phyloP scores from a whole-genome alignment of 2,888 invertebrate species.

The Gnatocerus cornutus region DNA sequence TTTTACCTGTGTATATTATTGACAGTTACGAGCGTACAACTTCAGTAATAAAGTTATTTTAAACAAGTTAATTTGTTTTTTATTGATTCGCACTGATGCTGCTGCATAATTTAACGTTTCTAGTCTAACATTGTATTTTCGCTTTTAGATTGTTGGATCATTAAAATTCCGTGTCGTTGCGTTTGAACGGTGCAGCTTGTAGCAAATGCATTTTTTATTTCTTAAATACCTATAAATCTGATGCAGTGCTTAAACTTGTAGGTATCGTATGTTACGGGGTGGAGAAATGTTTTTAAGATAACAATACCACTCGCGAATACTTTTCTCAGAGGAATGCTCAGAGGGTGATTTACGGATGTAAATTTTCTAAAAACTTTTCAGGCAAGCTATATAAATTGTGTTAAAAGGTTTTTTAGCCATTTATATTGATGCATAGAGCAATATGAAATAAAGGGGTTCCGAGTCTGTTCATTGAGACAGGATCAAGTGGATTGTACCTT shows the following conservation, averaged over 20 bases:
- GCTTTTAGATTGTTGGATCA: background rate
- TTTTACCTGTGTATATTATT: too few species aligned
- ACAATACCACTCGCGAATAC: constrained; percentile 54
- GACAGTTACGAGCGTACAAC: too few species aligned
- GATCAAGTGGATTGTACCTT: constrained; percentile 55
- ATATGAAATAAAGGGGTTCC: constrained; percentile 35
- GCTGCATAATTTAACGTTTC: background rate
- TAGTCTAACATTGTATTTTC: background rate
- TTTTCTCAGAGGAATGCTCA: constrained; percentile 47
- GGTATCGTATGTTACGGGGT: constrained; percentile 57
- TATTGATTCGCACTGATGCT: too few species aligned
- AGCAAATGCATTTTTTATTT: constrained; percentile 65
- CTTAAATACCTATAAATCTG: constrained; percentile 64
- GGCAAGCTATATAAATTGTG: constrained; percentile 37
- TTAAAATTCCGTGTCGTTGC: too few species aligned
- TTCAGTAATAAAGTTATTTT: too few species aligned
- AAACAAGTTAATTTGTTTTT: too few species aligned
- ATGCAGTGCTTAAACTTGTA: constrained; percentile 52
- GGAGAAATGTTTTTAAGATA: constrained; percentile 61
- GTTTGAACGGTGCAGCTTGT: constrained; percentile 58
- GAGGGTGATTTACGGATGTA: constrained; percentile 42
- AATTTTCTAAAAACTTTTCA: constrained; percentile 39
- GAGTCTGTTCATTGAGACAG: constrained; percentile 39
- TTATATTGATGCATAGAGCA: background rate
- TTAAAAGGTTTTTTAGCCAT: constrained; percentile 31